These are phyloP conservation scores for Phalloptychus januarius DNA, from an alignment of 2,797 vertebrate genomes.

Conservation along the genomic window DNA sequence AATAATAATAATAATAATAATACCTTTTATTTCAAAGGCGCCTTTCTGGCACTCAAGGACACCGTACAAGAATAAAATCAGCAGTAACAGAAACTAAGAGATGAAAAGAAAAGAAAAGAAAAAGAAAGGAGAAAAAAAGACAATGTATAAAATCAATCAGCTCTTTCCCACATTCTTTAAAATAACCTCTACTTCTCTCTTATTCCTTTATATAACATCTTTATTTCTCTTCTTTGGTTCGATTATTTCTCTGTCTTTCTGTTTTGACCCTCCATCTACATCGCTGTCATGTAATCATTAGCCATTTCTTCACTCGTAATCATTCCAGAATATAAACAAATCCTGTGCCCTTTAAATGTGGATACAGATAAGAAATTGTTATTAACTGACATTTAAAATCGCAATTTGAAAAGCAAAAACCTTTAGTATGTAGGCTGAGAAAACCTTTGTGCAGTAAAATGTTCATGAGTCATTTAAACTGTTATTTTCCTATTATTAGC, in stretches of 20 bases:
- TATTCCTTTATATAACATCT: background rate
- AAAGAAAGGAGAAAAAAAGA: too few relatives aligned
- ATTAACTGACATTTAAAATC: constrained; percentile 39
- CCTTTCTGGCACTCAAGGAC: too few relatives aligned
- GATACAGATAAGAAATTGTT: constrained; percentile 27
- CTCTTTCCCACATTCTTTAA: background rate
- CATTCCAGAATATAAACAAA: constrained; percentile 42
- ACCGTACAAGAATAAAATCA: too few relatives aligned
- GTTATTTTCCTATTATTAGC: constrained; percentile 28
- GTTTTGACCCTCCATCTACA: constrained; percentile 16
- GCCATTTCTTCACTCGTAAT: constrained; percentile 29
- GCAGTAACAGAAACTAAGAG: too few relatives aligned
- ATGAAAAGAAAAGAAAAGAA: too few relatives aligned
- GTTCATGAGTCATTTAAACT: background rate
- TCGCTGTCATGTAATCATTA: constrained; percentile 5
- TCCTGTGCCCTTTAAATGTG: constrained; percentile 33
- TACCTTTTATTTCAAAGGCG: too few relatives aligned
- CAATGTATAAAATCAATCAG: too few relatives aligned
- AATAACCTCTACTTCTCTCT: background rate
- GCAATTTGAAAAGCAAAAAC: constrained; percentile 13
- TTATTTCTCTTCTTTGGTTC: background rate
- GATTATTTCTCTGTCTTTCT: background rate
- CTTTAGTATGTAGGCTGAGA: background rate
- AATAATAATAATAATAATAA: too few relatives aligned
- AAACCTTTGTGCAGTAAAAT: constrained; percentile 11